phyloP scores from a whole-genome alignment of 2,888 invertebrate species.

The Orthonychiurus folsomi region DNA sequence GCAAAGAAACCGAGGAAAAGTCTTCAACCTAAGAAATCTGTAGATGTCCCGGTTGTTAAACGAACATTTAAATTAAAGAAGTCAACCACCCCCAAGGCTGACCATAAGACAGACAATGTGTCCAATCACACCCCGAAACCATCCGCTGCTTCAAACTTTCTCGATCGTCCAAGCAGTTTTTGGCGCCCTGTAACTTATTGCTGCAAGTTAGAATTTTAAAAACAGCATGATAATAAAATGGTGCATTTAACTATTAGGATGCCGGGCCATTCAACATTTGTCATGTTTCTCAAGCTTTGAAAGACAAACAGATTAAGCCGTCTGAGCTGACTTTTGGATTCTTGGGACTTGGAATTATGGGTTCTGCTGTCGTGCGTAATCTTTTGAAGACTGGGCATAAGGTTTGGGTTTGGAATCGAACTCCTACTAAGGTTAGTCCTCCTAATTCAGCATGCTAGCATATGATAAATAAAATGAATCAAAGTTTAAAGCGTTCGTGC shows the following conservation, averaged over 20 bases:
- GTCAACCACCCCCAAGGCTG: too few relatives aligned
- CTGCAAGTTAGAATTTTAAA: background rate
- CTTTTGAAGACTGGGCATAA: constrained; percentile 86
- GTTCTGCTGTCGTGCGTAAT: constrained; percentile 88
- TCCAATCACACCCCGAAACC: background rate
- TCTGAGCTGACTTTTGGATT: constrained; percentile 85
- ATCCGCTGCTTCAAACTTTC: background rate
- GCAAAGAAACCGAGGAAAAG: background rate
- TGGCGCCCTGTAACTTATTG: background rate
- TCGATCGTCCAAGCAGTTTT: background rate
- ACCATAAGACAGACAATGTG: background rate
- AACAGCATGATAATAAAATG: background rate
- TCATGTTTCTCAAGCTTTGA: constrained; percentile 64
- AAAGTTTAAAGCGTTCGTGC: background rate
- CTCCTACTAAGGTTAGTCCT: constrained; percentile 71
- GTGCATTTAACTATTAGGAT: background rate
- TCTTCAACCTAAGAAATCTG: background rate
- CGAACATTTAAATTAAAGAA: background rate
- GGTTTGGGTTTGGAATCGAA: constrained; percentile 89
- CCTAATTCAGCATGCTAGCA: too few relatives aligned
- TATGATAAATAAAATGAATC: too few relatives aligned
- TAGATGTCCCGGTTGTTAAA: too few relatives aligned
- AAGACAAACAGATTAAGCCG: constrained; percentile 75
- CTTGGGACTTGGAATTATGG: constrained; percentile 91
- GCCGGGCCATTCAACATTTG: constrained; percentile 59